Percentiles rank a stretch among this genome's conserved stretches.
These are phyloP conservation scores for Fissipunctia ypsillon DNA, from an alignment of 2,888 invertebrate species.

Conservation along the genomic window DNA sequence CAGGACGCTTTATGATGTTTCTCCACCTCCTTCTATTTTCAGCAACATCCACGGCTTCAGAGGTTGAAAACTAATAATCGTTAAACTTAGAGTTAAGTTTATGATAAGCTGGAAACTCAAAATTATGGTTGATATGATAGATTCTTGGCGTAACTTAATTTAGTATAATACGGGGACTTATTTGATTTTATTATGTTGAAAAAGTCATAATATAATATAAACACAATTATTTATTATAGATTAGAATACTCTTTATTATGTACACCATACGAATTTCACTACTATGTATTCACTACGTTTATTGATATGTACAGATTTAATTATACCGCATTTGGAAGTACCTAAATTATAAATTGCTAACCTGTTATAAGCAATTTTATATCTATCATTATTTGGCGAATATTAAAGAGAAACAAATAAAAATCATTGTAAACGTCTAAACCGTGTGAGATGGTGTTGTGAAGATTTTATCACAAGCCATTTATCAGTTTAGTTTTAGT, in stretches of 20 bases:
- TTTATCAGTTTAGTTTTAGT: not conserved
- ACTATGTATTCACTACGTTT: too few relatives aligned
- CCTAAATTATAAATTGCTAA: not conserved
- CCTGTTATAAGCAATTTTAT: not conserved
- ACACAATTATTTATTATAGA: too few relatives aligned
- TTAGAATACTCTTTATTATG: too few relatives aligned
- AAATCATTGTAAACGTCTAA: not conserved
- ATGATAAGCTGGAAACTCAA: not conserved
- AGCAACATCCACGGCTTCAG: not conserved
- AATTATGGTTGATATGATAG: not conserved
- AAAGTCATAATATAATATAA: too few relatives aligned
- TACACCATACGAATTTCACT: too few relatives aligned
- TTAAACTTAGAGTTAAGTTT: not conserved
- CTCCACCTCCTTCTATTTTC: not conserved
- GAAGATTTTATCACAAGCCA: not conserved
- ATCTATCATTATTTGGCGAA: not conserved
- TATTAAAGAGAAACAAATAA: not conserved
- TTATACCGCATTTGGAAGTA: not conserved
- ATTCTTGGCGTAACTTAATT: not conserved
- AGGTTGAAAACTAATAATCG: not conserved
- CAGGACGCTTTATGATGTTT: not conserved
- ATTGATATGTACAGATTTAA: not conserved
- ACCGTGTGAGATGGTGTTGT: not conserved
- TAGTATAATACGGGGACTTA: not conserved
- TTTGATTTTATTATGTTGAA: not conserved